A percentile compares a stretch with the other conserved stretches of the same genome.
These are phyloP conservation scores for Chymomyza amoena DNA, from an alignment of 2,888 invertebrate species.

Conservation along the genomic window DNA sequence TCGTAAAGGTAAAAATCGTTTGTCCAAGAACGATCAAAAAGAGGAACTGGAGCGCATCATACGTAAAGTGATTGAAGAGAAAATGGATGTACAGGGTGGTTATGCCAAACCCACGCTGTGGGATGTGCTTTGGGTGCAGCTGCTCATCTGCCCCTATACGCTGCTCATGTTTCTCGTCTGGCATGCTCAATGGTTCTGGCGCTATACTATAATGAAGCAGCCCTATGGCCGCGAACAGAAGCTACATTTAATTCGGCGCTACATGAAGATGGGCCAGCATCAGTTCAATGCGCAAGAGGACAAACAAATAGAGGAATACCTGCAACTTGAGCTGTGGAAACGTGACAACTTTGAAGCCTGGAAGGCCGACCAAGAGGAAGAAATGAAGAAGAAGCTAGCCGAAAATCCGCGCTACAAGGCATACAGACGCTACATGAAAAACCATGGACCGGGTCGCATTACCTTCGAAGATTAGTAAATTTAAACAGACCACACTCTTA, in stretches of 20 bases:
- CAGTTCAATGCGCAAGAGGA: slow-evolving; percentile 88
- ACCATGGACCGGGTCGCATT: slow-evolving; percentile 92
- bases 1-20: slow-evolving; percentile 80
- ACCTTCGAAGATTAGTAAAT: slow-evolving; percentile 88
- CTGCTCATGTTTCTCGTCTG: slow-evolving; percentile 85
- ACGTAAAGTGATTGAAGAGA: slow-evolving; percentile 90
- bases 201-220: slow-evolving; percentile 85
- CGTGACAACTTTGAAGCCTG: slow-evolving; percentile 88
- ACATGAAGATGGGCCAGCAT: slow-evolving; percentile 85
- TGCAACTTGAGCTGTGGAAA: slow-evolving; percentile 89
- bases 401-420: slow-evolving; percentile 93
- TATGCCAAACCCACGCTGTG: slow-evolving; percentile 90
- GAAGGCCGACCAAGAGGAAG: slow-evolving; percentile 91
- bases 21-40: slow-evolving; percentile 83
- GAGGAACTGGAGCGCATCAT: slow-evolving; percentile 90
- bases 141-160: slow-evolving; percentile 89
- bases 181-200: slow-evolving; percentile 90
- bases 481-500: neutral
- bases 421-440: slow-evolving; percentile 93
- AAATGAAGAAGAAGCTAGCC: slow-evolving; percentile 90
- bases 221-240: slow-evolving; percentile 92
- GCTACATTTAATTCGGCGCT: slow-evolving; percentile 88
- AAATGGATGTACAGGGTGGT: slow-evolving; percentile 95
- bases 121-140: slow-evolving; percentile 91
- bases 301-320: slow-evolving; percentile 85